Evolutionary conservation across 2,797 vertebrate genomes (phyloP).

Genomic region (Diglossa cyanea): DNA sequence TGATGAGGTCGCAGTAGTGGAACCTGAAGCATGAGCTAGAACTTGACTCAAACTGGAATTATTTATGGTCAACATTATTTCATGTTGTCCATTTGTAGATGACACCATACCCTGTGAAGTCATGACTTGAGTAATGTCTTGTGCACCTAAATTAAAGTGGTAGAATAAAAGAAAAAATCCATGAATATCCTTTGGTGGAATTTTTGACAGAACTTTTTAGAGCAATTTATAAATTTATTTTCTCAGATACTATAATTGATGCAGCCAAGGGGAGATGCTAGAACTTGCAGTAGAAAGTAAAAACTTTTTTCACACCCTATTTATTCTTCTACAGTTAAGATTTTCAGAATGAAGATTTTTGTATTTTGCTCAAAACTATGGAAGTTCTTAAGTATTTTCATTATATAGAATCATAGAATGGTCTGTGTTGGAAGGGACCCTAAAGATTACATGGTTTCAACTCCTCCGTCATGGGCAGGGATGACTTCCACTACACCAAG

Average conservation of each 20-base stretch:
- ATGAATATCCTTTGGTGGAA: background rate
- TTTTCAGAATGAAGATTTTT: background rate
- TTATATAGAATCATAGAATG: background rate
- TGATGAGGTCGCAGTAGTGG: constrained; percentile 69
- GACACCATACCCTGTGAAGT: constrained; percentile 83
- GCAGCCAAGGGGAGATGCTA: background rate
- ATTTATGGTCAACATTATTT: constrained; percentile 97
- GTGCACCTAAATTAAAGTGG: constrained; percentile 77
- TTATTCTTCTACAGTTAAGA: background rate
- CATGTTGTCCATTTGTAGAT: constrained; percentile 80
- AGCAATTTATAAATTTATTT: background rate
- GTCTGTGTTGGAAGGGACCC: background rate
- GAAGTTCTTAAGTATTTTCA: background rate
- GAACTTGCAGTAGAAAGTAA: background rate
- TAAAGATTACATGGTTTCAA: background rate
- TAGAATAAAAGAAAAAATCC: background rate
- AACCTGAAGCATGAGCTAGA: constrained; percentile 84
- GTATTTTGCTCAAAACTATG: background rate
- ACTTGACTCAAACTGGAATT: constrained; percentile 93
- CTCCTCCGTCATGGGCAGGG: background rate
- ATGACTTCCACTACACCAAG: background rate
- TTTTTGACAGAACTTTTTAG: background rate
- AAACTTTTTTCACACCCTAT: background rate
- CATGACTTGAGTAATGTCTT: constrained; percentile 92
- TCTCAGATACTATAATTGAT: background rate